Evolutionary conservation across 1,140 invertebrate genomes (phyloP).

Genomic region (Bursaphelenchus mucronatus): DNA sequence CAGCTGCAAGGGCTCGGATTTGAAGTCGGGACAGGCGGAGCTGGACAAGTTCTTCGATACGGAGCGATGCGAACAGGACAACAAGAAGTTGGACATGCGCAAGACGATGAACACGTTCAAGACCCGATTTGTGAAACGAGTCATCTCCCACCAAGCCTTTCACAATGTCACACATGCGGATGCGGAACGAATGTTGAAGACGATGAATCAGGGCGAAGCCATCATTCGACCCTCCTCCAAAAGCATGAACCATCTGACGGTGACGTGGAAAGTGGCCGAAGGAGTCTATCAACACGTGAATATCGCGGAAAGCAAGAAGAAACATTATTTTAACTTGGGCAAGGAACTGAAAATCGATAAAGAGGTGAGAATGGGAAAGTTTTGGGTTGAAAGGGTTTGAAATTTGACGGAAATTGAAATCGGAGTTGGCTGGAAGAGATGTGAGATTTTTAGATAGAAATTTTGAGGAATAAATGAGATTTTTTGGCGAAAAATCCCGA

Average conservation of each 20-base stretch:
- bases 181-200: constrained; percentile 80
- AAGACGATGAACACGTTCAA: constrained; percentile 13
- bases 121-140: constrained; percentile 72
- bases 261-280: constrained; percentile 95
- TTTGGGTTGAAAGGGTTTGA: neutral
- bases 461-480: too few relatives aligned
- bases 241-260: constrained; percentile 87
- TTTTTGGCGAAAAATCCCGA: too few relatives aligned
- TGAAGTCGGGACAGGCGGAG: constrained; percentile 77
- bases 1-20: constrained; percentile 85
- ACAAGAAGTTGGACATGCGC: constrained; percentile 20
- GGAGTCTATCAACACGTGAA: constrained; percentile 92
- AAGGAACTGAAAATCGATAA: constrained; percentile 76
- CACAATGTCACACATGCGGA: constrained; percentile 91
- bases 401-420: too few relatives aligned
- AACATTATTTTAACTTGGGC: constrained; percentile 90
- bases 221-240: constrained; percentile 81
- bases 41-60: constrained; percentile 88
- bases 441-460: too few relatives aligned
- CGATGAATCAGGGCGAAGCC: constrained; percentile 84
- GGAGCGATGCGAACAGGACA: constrained; percentile 68
- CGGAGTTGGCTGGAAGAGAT: too few relatives aligned
- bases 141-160: constrained; percentile 94
- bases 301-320: constrained; percentile 88
- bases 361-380: constrained; percentile 32